Evolutionary conservation across 2,888 invertebrate species (phyloP), one percentile per base, ranked within the genome.

Genomic region (Trypoxylon attenuatum): DNA sequence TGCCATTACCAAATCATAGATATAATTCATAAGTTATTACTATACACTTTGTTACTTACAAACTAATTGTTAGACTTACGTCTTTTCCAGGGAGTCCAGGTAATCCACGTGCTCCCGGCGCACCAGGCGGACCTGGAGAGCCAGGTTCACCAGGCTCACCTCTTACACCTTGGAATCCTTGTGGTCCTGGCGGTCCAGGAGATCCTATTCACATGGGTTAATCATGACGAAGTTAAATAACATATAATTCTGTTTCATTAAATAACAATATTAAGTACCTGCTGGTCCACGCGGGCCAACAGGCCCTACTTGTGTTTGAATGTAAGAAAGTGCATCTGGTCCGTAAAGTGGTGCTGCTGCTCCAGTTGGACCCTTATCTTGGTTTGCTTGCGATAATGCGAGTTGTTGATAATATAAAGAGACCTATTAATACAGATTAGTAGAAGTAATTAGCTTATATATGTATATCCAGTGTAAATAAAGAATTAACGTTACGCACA

Each of bases 71-170:
- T 13, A 1, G n/a, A 66, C 89, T 88, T 87, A 94, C 94, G 81
- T 94, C 94, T 89, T 94, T 94, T 72, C 94, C 94, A 4, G 92
- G 89, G 33, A 90, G 84, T 54, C 94, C 94, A 47, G 91, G 91
- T 1, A 91, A 88, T 61, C 94, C 94, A 79, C 93, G 88, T 63
- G 90, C 89, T 2, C 92, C 92, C 18, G 88, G 80, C 6, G 86
- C 80, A 33, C 91, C 92, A 0, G 87, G 79, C 2, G 92, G 89
- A 0, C 94, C 94, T 0, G 89, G 87, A 2, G 91, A 87, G 8
- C 96, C 96, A 5, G 90, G 86, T 83, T 95, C 95, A 0, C 95
- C 95, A 1, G 93, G 88, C 72, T 94, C 94, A 42, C 96, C 96
- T 66, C 95, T 89, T 13, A 91, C 89, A 1, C 96, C 95, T 88